Evolutionary conservation across 1,140 invertebrate genomes (phyloP).

Genomic region (Drosophila albomicans): DNA sequence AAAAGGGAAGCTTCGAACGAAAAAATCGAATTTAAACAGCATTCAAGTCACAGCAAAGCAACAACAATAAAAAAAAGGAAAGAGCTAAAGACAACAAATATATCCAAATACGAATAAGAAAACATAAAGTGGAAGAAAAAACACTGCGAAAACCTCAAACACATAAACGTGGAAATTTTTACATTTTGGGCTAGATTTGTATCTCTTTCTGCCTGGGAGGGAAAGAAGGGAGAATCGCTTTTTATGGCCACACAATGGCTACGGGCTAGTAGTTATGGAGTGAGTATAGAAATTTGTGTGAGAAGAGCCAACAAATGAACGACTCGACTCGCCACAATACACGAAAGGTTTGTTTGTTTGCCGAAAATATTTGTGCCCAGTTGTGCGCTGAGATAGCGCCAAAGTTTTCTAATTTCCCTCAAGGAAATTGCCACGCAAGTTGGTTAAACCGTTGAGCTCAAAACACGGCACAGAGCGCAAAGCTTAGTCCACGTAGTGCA

Average conservation of each 20-base stretch:
- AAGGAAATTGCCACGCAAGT: constrained; percentile 62
- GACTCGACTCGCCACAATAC: neutral
- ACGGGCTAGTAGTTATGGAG: neutral
- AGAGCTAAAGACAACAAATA: constrained; percentile 7
- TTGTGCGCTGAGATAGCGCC: constrained; percentile 38
- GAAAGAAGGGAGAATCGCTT: constrained; percentile 1
- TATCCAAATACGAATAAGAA: constrained; percentile 7
- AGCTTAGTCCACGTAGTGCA: neutral
- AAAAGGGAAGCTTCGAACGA: constrained; percentile 10
- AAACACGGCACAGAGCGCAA: neutral
- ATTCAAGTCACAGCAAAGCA: constrained; percentile 3
- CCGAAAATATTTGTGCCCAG: constrained; percentile 70
- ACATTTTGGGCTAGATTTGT: constrained; percentile 55
- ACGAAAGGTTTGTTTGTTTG: constrained; percentile 64
- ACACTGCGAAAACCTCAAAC: constrained; percentile 50
- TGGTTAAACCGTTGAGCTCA: constrained; percentile 8
- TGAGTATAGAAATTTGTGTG: neutral
- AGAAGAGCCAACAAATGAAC: constrained; percentile 25
- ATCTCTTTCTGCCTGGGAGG: constrained; percentile 29
- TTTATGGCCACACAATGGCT: constrained; percentile 51
- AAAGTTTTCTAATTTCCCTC: constrained; percentile 79
- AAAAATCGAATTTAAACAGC: constrained; percentile 51
- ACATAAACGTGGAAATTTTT: constrained; percentile 59
- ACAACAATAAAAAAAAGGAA: constrained; percentile 4
- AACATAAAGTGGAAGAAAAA: constrained; percentile 42